phyloP scores from a whole-genome alignment of 2,113 vertebrate species.

The Meleagris gallopavo region DNA sequence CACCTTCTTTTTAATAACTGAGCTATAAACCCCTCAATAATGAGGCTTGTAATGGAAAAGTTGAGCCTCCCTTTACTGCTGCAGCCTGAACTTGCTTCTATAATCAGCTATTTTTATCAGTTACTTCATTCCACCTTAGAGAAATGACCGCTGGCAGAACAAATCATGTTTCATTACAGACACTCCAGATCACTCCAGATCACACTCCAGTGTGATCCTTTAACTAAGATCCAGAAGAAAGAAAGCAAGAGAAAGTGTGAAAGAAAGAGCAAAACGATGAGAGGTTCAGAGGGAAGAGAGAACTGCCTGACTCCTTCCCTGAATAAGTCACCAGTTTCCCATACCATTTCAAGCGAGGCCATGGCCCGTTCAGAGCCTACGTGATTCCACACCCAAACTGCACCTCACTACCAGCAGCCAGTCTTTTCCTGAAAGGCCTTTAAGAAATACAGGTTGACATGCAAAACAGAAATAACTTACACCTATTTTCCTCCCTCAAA shows the following conservation, averaged over 20 bases:
- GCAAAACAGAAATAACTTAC: neutral
- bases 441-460: neutral
- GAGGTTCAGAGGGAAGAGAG: neutral
- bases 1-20: slow-evolving; percentile 59
- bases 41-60: slow-evolving; percentile 72
- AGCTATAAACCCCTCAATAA: slow-evolving; percentile 70
- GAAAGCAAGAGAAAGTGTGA: neutral
- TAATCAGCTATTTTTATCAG: slow-evolving; percentile 80
- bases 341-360: neutral
- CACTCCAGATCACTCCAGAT: no score
- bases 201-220: neutral
- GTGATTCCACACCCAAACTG: neutral
- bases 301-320: neutral
- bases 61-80: slow-evolving; percentile 51
- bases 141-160: slow-evolving; percentile 81
- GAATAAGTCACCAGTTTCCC: neutral
- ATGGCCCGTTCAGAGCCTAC: neutral
- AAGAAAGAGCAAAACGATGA: neutral
- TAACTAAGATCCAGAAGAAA: neutral
- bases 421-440: neutral
- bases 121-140: slow-evolving; percentile 83
- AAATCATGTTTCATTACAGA: slow-evolving; percentile 69
- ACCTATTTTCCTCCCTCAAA: neutral
- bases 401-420: neutral
- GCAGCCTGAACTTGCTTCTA: slow-evolving; percentile 45